Base-by-base conservation (phyloP, 2,888 invertebrate species). In the Dicyrtomina minuta region DNA sequence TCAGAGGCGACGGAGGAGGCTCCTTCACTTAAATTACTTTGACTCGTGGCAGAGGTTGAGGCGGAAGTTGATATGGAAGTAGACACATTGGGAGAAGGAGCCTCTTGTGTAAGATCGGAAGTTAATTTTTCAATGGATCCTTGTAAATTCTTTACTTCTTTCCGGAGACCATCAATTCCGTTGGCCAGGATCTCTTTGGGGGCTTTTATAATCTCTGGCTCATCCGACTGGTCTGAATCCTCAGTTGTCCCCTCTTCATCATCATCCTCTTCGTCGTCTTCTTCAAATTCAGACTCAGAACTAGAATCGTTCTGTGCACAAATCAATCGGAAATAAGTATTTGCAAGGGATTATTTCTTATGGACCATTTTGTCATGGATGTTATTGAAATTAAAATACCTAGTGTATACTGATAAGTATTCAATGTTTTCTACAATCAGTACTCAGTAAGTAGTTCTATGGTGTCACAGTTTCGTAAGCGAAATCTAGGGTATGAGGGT, bases 101-200 rank as follows among this genome's bases (percentile, higher is more conserved):
- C 49, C 15, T 67, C 27, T 26, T 49, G 27, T 4, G 46, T 22
- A 22, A 75, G 61, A 15, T 62, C 67, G 15, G 72, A 67, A 0
- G 74, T 75, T 55, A 72, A 46, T 53, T 72, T 73, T 58, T 75
- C 73, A 51, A 75, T 75, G 13, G 75, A 75, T 5, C 73, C 72
- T 58, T 73, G 73, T 22, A 75, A 59, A 15, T 51, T 46, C 51
- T 26, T 39, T 10, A 72, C 74, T 70, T 75, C 72, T 69, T 74
- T 67, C 20, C 73, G 49, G 6, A 73, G 26, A 33, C 66, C 65
- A 44, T 65, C 66, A 22, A 74, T 72, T 43, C 65, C 69, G 26
- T 69, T 72, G 12, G 51, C 46, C 12, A 33, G 53, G 20, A 20
- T 27, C 26, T 46, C 56, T 26, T 43, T 43, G 27, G 60, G 58